Evolutionary conservation across 2,113 vertebrate genomes (phyloP), one percentile per base, ranked within the genome.

Genomic region (Neogobius melanostomus): DNA sequence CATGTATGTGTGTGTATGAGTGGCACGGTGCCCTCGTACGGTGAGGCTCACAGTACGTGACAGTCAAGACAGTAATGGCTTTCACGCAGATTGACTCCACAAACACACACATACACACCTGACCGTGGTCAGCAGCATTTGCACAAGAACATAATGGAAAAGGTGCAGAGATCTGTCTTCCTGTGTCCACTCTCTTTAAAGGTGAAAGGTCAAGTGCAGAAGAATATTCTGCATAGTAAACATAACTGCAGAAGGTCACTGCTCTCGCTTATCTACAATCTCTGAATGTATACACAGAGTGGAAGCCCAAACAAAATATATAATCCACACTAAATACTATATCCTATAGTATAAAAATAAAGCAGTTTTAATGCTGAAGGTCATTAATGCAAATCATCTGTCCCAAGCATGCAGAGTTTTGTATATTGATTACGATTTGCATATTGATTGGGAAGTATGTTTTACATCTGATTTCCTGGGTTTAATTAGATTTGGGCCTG

Each of bases 181-280:
- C 71, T 77, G 69, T 64, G 77, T 52, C 64, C 59, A 60, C 69
- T 71, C 69, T 59, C 68, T 71, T 46, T 68, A 60, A 6, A 79
- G 86, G 74, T 75, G 68, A 75, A 68, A 86, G 85, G 89, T 90
- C 91, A 90, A 84, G 75, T 47, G 42, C 73, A 76, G 74, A 77
- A 67, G 79, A 90, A 82, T 86, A 88, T 89, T 84, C 68, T 72
- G 82, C 80, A 87, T 83, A 64, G 76, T 85, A 87, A 91, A 89
- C 79, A 89, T 80, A 77, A 74, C 56, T 42, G 68, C 69, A 89
- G 85, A 91, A 92, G 86, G 90, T 91, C 89, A 81, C 64, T 68
- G 63, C 47, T 73, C 64, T 49, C 36, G 64, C 28, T 70, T 59
- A 0, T 15, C 17, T 7, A 53, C 61, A 65, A 21, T 68, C 53